A percentile compares a stretch with the other conserved stretches of the same genome.
phyloP scores from a whole-genome alignment of 2,888 invertebrate species.

The Stenotaenia linearis region DNA sequence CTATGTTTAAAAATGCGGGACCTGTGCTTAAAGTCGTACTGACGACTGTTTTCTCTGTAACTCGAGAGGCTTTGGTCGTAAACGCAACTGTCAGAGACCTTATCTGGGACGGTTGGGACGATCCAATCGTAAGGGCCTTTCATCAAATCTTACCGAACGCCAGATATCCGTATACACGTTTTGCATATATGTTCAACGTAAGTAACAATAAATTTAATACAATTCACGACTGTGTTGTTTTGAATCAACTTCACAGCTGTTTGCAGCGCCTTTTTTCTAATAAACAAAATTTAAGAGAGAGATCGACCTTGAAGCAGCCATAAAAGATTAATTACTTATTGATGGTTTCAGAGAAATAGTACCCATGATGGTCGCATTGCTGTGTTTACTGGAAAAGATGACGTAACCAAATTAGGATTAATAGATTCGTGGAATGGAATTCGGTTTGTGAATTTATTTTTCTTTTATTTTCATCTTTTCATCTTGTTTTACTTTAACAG shows the following conservation, averaged over 20 bases:
- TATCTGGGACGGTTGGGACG: conserved; percentile 27
- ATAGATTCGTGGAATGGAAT: background rate
- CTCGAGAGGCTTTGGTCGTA: background rate
- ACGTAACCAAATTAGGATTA: background rate
- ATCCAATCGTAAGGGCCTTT: conserved; percentile 19
- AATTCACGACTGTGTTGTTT: too few species aligned
- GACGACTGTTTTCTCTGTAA: conserved; percentile 13
- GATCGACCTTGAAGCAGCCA: too few species aligned
- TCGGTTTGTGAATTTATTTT: background rate
- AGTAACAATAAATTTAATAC: background rate
- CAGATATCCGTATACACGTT: conserved; percentile 17
- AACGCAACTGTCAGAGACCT: background rate
- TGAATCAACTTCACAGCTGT: too few species aligned
- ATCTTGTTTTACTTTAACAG: background rate
- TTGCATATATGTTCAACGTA: conserved; percentile 22
- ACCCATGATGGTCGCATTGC: background rate
- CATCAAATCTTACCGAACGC: conserved; percentile 24
- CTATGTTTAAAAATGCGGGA: conserved; percentile 24
- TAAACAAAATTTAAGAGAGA: too few species aligned
- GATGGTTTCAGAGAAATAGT: background rate
- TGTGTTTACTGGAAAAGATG: background rate
- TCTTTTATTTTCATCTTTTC: background rate
- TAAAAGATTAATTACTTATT: too few species aligned
- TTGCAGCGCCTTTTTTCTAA: background rate
- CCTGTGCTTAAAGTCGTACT: conserved; percentile 14